A percentile compares a stretch with the other conserved stretches of the same genome.
phyloP scores from a whole-genome alignment of 2,888 invertebrate genomes.

The Orgyia antiqua region DNA sequence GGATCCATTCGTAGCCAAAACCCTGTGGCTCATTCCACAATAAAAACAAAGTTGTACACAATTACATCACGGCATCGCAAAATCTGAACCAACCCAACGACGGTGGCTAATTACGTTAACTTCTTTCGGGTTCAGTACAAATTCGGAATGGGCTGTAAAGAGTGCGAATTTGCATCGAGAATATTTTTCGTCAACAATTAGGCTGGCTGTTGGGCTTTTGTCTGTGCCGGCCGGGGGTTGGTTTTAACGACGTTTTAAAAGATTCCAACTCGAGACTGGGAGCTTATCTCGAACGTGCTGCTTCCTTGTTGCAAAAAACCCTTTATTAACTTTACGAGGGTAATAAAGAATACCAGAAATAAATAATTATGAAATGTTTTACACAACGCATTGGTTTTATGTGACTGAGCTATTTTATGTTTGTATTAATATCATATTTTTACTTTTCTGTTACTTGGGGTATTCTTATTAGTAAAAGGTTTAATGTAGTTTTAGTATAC shows the following conservation, averaged over 20 bases:
- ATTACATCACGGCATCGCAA: slow-evolving; percentile 31
- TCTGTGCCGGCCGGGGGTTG: slow-evolving; percentile 62
- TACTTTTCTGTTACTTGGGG: no score
- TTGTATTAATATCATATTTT: slow-evolving; percentile 30
- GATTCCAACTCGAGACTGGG: slow-evolving; percentile 63
- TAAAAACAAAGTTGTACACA: slow-evolving; percentile 23
- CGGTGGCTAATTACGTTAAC: slow-evolving; percentile 64
- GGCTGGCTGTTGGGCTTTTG: slow-evolving; percentile 66
- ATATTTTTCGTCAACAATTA: slow-evolving; percentile 77
- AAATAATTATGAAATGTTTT: slow-evolving; percentile 65
- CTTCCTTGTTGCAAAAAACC: slow-evolving; percentile 68
- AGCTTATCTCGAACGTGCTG: slow-evolving; percentile 70
- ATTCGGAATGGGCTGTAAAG: slow-evolving; percentile 73
- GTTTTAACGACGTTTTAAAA: slow-evolving; percentile 77
- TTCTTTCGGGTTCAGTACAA: slow-evolving; percentile 66
- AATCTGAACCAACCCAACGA: slow-evolving; percentile 46
- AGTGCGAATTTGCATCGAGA: slow-evolving; percentile 74
- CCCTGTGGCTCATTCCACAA: slow-evolving; percentile 13
- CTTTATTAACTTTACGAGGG: slow-evolving; percentile 75
- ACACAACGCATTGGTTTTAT: slow-evolving; percentile 55
- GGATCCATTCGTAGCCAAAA: neutral
- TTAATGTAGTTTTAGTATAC: no score
- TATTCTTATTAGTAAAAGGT: no score
- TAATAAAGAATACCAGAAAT: slow-evolving; percentile 74
- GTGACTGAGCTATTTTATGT: slow-evolving; percentile 50